A percentile compares a stretch with the other conserved stretches of the same genome.
These are phyloP conservation scores for Neoitamus cyanurus DNA, from an alignment of 2,888 invertebrate species.

Conservation along the genomic window DNA sequence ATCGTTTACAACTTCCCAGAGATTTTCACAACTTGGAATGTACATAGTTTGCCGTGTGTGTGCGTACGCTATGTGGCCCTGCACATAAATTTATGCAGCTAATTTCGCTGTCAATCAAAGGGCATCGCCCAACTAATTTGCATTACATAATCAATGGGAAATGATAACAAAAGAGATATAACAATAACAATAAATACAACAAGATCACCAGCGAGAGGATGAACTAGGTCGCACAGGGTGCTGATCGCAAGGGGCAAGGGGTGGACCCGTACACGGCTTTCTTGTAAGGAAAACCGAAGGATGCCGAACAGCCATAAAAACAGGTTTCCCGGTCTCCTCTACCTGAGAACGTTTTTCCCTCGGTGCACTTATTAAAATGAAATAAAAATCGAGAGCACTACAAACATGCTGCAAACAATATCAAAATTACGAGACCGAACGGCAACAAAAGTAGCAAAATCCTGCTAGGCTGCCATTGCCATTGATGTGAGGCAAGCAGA, in stretches of 20 bases:
- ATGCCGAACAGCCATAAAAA: neutral
- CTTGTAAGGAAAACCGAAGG: neutral
- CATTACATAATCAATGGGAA: conserved; percentile 60
- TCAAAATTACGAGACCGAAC: conserved; percentile 5
- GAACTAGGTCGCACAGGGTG: neutral
- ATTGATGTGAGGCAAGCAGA: neutral
- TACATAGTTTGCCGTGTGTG: conserved; percentile 18
- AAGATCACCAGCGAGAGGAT: conserved; percentile 11
- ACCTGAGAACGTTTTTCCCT: conserved; percentile 8
- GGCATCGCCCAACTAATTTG: conserved; percentile 56
- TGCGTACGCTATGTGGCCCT: conserved; percentile 1
- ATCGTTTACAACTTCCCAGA: neutral
- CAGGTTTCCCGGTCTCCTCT: conserved; percentile 12
- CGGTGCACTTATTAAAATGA: neutral
- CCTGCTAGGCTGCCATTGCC: conserved; percentile 5
- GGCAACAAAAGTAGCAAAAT: conserved; percentile 36
- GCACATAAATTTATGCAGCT: conserved; percentile 48
- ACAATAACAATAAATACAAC: conserved; percentile 38
- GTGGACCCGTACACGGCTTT: neutral
- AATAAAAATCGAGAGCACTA: conserved; percentile 37
- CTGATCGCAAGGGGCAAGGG: neutral
- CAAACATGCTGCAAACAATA: conserved; percentile 44
- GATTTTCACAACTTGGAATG: neutral
- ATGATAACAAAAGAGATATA: conserved; percentile 47
- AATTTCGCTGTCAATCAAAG: conserved; percentile 58